Evolutionary conservation across 2,888 invertebrate genomes (phyloP).

Genomic region (Eucera pruinosa): DNA sequence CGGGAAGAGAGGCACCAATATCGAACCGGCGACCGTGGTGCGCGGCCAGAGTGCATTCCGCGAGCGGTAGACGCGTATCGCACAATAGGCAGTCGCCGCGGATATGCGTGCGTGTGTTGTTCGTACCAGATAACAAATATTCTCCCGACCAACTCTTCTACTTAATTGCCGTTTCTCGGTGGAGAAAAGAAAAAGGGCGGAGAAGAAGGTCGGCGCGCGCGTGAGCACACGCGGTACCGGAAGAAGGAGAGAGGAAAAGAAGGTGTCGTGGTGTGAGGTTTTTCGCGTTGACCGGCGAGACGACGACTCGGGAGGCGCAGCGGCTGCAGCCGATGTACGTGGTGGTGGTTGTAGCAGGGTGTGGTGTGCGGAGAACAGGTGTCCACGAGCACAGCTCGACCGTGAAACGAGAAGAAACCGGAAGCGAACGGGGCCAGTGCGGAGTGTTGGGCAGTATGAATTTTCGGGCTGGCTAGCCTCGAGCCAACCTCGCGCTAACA

Average conservation of each 20-base stretch:
- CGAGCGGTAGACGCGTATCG: slow-evolving; percentile 52
- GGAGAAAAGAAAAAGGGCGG: not conserved
- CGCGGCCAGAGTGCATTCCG: slow-evolving; percentile 72
- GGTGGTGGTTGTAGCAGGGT: slow-evolving; percentile 55
- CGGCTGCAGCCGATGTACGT: slow-evolving; percentile 41
- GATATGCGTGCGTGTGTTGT: slow-evolving; percentile 23
- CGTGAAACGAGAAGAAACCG: slow-evolving; percentile 42
- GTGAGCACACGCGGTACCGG: not conserved
- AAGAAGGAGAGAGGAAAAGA: too few relatives aligned
- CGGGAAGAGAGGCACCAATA: slow-evolving; percentile 77
- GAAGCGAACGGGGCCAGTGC: slow-evolving; percentile 31
- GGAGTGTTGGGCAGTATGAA: slow-evolving; percentile 23
- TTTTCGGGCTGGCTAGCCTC: slow-evolving; percentile 6
- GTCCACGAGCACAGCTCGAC: slow-evolving; percentile 51
- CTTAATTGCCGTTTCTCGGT: too few relatives aligned
- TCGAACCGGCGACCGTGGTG: slow-evolving; percentile 83
- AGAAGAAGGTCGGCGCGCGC: not conserved
- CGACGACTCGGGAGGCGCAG: slow-evolving; percentile 9
- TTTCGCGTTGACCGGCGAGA: slow-evolving; percentile 10
- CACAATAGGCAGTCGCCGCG: slow-evolving; percentile 17
- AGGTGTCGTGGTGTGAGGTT: not conserved
- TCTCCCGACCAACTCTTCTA: too few relatives aligned
- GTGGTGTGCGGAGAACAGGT: slow-evolving; percentile 69
- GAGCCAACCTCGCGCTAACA: not conserved
- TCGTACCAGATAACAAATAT: slow-evolving; percentile 6